Base-by-base conservation (phyloP, 2,113 vertebrate genomes). In the Dromiciops gliroides region DNA sequence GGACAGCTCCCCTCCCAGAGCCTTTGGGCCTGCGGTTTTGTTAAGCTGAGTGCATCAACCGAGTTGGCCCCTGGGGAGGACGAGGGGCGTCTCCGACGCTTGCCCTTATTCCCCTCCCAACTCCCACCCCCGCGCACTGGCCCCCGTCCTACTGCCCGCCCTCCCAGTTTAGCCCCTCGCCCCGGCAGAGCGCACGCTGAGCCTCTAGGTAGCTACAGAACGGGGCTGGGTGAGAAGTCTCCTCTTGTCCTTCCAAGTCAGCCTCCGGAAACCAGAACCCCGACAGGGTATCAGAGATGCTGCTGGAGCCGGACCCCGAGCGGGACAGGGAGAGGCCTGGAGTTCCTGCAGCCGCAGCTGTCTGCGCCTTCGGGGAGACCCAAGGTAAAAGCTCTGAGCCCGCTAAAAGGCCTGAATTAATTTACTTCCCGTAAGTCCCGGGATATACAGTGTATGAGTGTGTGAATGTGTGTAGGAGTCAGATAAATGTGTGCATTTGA, bases 1-100 rank as follows among this genome's bases (percentile, higher is more conserved):
- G 99, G 99, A 99, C 98, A 99, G 97, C 89, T 91, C 90, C 91
- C 9, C 3, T 1, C 51, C 90, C 90, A 51, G 83, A 2, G 10
- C 25, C n/a, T 67, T 2, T 19, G 1, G 93, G 67, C n/a, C 50
- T 44, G 49, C 90, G 51, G 95, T 96, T 95, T 94, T 97, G 94
- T 92, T 95, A 96, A 96, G 96, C 97, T 96, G 88, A 97, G 94
- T 96, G 91, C 93, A 89, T 95, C 97, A 89, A 93, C 75, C 51
- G 95, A 56, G 95, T 97, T 28, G 67, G 89, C 56, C 93, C 89
- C 89, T 48, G 89, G 67, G 67, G 16, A 23, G 67, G 19, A 48
- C 51, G 49, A 67, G 52, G 92, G 92, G 49, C 67, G 67, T 83
- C 67, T 44, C 67, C 16, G 67, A 83, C 67, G 67, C n/a, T 83